phyloP scores from a whole-genome alignment of 64 coral and sea anemone species.

The Pocillopora damicornis region DNA sequence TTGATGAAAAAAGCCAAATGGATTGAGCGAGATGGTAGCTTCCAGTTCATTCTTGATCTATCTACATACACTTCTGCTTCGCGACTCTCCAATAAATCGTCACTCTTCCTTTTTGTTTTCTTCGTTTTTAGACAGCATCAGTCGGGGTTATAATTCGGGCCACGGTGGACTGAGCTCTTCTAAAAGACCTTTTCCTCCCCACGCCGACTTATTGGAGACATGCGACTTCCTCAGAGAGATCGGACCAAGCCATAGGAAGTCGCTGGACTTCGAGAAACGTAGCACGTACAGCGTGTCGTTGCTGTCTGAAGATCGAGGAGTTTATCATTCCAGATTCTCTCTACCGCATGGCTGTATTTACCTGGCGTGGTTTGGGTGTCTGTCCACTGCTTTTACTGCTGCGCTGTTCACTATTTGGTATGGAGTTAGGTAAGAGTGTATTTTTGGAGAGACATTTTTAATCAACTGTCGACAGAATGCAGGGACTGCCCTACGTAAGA shows the following conservation, averaged over 20 bases:
- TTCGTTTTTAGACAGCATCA: background rate
- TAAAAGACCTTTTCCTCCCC: background rate
- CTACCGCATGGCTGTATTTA: slow-evolving; percentile 35
- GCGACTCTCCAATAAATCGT: background rate
- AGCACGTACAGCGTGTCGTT: slow-evolving; percentile 2
- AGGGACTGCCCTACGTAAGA: no score
- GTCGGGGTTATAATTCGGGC: slow-evolving; percentile 4
- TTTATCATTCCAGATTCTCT: background rate
- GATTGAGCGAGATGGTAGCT: no score
- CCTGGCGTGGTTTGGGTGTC: slow-evolving; percentile 54
- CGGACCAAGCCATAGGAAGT: background rate
- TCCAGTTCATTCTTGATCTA: no score
- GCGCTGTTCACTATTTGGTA: slow-evolving; percentile 42
- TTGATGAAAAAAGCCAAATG: no score
- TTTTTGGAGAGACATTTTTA: background rate
- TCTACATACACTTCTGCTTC: background rate
- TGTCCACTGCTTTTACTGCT: slow-evolving; percentile 8
- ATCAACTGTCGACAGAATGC: background rate
- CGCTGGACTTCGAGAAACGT: slow-evolving; percentile 3
- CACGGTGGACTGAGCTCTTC: background rate
- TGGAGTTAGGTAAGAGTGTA: slow-evolving; percentile 40
- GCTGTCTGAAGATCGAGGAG: background rate
- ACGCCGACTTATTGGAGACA: background rate
- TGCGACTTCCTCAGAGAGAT: slow-evolving; percentile 6
- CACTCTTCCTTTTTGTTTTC: background rate